phyloP scores from a whole-genome alignment of 2,113 vertebrate species.

The Xiphophorus hellerii region DNA sequence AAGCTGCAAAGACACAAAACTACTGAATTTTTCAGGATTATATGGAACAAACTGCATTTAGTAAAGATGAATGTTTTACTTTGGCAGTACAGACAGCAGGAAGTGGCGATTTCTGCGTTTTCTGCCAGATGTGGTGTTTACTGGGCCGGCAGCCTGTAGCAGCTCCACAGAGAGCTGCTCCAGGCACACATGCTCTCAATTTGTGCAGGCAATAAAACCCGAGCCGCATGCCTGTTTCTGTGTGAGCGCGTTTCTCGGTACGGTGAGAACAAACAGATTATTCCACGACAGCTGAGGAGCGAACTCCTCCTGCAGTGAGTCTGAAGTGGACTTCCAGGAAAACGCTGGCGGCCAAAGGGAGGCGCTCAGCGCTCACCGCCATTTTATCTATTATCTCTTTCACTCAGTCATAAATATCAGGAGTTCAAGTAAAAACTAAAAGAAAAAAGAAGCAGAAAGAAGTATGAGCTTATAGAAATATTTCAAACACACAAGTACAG shows the following conservation, averaged over 20 bases:
- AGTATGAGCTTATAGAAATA: too few species aligned
- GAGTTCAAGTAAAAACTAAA: too few species aligned
- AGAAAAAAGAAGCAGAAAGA: too few species aligned
- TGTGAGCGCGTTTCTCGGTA: constrained; percentile 25
- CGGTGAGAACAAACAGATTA: constrained; percentile 15
- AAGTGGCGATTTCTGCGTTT: background rate
- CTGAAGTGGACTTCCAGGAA: constrained; percentile 65
- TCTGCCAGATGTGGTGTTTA: background rate
- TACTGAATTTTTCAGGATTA: background rate
- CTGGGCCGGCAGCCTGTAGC: background rate
- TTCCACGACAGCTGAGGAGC: constrained; percentile 24
- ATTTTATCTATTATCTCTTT: too few species aligned
- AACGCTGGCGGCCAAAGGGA: constrained; percentile 1
- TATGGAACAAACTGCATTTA: background rate
- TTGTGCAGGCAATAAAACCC: constrained; percentile 12
- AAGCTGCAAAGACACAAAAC: too few species aligned
- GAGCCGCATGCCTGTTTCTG: background rate
- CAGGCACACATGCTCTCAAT: constrained; percentile 18
- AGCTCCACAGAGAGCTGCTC: background rate
- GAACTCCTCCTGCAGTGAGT: constrained; percentile 36
- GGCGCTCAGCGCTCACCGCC: too few species aligned
- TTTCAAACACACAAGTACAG: too few species aligned
- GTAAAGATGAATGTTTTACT: background rate
- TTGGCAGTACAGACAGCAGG: background rate
- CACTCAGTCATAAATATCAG: too few species aligned